Conservation (phyloP, 2,888 invertebrate genomes). For the Diarsia rubi region DNA sequence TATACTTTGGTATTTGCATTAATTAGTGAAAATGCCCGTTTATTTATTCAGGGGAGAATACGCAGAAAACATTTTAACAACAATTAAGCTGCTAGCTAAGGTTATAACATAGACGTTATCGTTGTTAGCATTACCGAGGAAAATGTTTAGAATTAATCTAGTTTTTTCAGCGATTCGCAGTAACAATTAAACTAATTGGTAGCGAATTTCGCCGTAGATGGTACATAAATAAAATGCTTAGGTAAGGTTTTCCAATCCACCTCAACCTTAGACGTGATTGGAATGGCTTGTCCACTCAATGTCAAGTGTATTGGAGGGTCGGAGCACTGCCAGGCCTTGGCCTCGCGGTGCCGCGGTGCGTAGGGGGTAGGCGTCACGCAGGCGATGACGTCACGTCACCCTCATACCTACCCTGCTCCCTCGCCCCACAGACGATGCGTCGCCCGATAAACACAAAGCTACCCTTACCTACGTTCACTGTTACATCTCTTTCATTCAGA, state of each 20-base stretch:
- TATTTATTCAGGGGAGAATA: constrained; percentile 42
- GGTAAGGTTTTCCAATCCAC: constrained; percentile 26
- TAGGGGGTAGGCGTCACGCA: constrained; percentile 79
- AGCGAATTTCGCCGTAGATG: constrained; percentile 19
- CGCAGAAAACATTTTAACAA: constrained; percentile 43
- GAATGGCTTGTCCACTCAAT: constrained; percentile 74
- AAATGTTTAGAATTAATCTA: constrained; percentile 33
- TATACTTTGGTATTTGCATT: constrained; percentile 28
- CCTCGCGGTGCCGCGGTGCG: constrained; percentile 75
- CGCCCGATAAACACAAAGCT: constrained; percentile 64
- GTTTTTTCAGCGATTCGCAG: constrained; percentile 28
- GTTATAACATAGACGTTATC: constrained; percentile 44
- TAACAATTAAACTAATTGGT: constrained; percentile 46
- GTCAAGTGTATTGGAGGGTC: constrained; percentile 82
- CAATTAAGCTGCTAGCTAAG: constrained; percentile 34
- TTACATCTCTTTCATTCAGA: constrained; percentile 28
- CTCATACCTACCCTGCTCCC: constrained; percentile 72
- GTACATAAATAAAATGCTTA: constrained; percentile 22
- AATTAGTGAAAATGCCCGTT: constrained; percentile 18
- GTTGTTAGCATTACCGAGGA: constrained; percentile 39
- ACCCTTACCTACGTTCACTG: constrained; percentile 22
- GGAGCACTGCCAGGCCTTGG: constrained; percentile 76
- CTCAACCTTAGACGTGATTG: constrained; percentile 60
- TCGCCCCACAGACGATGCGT: constrained; percentile 74
- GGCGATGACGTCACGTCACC: constrained; percentile 81